Conservation (phyloP, 2,888 invertebrate genomes). For the Erpobdella octoculata region DNA sequence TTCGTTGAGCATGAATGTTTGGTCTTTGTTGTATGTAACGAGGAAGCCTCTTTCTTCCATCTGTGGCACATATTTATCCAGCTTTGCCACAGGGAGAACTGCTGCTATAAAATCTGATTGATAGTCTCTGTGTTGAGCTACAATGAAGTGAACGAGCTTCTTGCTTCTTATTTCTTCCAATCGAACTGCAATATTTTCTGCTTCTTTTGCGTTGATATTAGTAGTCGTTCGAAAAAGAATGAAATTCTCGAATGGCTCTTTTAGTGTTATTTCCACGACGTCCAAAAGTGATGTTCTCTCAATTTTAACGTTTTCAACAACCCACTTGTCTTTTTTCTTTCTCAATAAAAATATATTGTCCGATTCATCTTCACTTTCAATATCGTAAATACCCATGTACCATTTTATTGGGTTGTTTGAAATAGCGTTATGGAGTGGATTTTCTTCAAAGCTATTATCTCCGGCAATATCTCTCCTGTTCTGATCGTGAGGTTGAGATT, state of each 20-base stretch:
- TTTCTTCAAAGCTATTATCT: conserved; percentile 4
- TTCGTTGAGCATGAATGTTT: conserved; percentile 33
- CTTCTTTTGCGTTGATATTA: conserved; percentile 23
- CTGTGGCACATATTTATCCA: conserved; percentile 39
- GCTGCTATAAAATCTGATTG: conserved; percentile 42
- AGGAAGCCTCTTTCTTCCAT: conserved; percentile 44
- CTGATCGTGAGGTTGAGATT: not conserved
- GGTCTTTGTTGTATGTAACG: conserved; percentile 43
- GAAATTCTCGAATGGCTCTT: conserved; percentile 26
- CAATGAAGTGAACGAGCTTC: conserved; percentile 25
- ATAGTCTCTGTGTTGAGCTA: conserved; percentile 38
- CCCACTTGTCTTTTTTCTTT: conserved; percentile 30
- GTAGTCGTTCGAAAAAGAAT: conserved; percentile 27
- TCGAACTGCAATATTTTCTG: conserved; percentile 26
- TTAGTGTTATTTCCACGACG: conserved; percentile 17
- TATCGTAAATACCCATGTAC: conserved; percentile 32
- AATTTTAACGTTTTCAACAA: conserved; percentile 11
- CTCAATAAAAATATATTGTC: conserved; percentile 29
- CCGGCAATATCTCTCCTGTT: not conserved
- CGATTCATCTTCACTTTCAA: conserved; percentile 29
- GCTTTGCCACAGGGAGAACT: conserved; percentile 39
- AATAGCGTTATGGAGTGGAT: not conserved
- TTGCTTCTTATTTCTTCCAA: conserved; percentile 17
- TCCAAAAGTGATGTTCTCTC: conserved; percentile 12
- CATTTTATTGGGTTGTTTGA: conserved; percentile 27